Conservation (phyloP, 2,888 invertebrate species). For the Plebejus melissa region DNA sequence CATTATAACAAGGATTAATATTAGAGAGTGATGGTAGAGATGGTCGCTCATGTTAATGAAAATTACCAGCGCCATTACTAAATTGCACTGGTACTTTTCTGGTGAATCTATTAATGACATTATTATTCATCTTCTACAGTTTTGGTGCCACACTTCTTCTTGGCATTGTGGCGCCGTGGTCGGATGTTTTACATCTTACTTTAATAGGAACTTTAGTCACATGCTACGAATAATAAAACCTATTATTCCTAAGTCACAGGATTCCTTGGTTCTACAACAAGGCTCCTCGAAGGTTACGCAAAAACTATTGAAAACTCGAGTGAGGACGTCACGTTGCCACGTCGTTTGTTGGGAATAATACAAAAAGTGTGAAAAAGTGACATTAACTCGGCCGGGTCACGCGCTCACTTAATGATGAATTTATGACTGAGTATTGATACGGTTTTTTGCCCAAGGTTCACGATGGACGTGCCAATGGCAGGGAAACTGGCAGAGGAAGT, state of each 20-base stretch:
- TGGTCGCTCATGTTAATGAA: too few relatives aligned
- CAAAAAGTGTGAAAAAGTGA: constrained; percentile 65
- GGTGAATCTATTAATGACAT: too few relatives aligned
- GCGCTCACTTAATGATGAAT: constrained; percentile 69
- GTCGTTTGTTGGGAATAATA: constrained; percentile 42
- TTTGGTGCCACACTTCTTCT: too few relatives aligned
- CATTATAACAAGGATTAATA: too few relatives aligned
- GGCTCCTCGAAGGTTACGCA: constrained; percentile 45
- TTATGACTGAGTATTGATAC: constrained; percentile 64
- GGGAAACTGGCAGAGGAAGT: constrained; percentile 25
- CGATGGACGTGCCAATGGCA: constrained; percentile 68
- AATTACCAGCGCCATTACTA: too few relatives aligned
- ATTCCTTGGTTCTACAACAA: constrained; percentile 39
- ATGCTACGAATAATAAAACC: too few relatives aligned
- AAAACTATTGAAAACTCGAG: constrained; percentile 47
- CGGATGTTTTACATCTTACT: too few relatives aligned
- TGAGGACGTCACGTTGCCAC: constrained; percentile 58
- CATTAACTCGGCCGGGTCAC: constrained; percentile 70
- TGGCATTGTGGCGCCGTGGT: too few relatives aligned
- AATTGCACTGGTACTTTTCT: too few relatives aligned
- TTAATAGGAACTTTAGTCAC: too few relatives aligned
- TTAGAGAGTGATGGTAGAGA: too few relatives aligned
- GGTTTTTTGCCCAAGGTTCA: constrained; percentile 67
- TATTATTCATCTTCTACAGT: too few relatives aligned
- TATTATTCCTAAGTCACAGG: neutral